These are phyloP conservation scores for Lacanobia oleracea DNA, from an alignment of 2,888 invertebrate species.

Conservation along the genomic window DNA sequence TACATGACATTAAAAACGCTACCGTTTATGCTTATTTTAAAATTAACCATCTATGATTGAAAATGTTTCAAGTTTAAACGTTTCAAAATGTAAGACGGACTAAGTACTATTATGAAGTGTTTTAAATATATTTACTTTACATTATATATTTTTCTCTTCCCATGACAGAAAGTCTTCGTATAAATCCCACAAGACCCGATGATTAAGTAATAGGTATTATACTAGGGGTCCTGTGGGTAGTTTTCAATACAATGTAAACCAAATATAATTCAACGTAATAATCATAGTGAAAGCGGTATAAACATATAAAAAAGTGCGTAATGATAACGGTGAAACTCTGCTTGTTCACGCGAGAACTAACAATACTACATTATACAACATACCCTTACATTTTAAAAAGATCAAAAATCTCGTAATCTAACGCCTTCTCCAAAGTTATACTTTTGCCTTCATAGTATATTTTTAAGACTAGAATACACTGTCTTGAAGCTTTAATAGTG, in stretches of 20 bases:
- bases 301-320: conserved; percentile 68
- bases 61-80: conserved; percentile 50
- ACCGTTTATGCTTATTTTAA: conserved; percentile 62
- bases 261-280: conserved; percentile 48
- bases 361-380: conserved; percentile 27
- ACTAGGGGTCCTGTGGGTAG: conserved; percentile 11
- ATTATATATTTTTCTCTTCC: conserved; percentile 16
- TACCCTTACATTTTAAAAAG: conserved; percentile 40
- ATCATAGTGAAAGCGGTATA: conserved; percentile 66
- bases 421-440: conserved; percentile 46
- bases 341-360: conserved; percentile 64
- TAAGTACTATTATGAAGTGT: conserved; percentile 64
- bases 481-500: conserved; percentile 25
- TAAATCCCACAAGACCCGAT: conserved; percentile 11
- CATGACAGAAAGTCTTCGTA: conserved; percentile 9
- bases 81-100: conserved; percentile 64
- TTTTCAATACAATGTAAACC: conserved; percentile 40
- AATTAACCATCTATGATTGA: conserved; percentile 63
- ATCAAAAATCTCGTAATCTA: conserved; percentile 46
- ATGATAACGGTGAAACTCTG: conserved; percentile 54
- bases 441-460: conserved; percentile 42
- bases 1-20: conserved; percentile 67
- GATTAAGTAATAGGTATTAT: no score
- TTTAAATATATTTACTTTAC: conserved; percentile 57
- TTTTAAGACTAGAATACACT: conserved; percentile 56